A percentile compares a stretch with the other conserved stretches of the same genome.
phyloP scores from a whole-genome alignment of 2,888 invertebrate genomes.

The Machimus rusticus region DNA sequence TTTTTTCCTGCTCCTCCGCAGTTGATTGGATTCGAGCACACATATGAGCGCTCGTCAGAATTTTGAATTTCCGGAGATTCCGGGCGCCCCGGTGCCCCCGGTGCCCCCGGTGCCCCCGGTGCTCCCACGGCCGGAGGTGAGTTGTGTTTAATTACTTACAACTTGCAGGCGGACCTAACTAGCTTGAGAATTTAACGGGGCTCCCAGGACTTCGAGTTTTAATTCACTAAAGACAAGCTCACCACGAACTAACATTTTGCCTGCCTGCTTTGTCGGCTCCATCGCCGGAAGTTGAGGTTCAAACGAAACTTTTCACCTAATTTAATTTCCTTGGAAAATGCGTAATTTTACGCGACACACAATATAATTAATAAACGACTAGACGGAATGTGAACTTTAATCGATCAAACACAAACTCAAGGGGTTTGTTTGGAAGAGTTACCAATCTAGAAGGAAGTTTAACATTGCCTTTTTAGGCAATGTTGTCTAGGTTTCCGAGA shows the following conservation, averaged over 20 bases:
- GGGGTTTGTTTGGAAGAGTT: background rate
- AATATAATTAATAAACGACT: background rate
- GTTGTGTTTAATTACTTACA: conserved; percentile 5
- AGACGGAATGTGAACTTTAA: background rate
- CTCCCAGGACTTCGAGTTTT: background rate
- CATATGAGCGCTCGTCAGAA: background rate
- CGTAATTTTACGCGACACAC: background rate
- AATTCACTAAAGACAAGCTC: background rate
- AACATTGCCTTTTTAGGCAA: background rate
- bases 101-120: background rate
- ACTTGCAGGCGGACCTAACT: background rate
- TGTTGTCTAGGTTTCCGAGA: too few species aligned
- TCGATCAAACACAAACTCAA: background rate
- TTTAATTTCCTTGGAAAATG: background rate
- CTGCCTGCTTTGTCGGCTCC: conserved; percentile 5
- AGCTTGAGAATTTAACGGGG: background rate
- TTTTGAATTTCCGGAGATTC: background rate
- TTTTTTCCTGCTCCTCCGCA: background rate
- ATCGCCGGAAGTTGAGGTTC: background rate
- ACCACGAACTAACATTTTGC: conserved; percentile 11
- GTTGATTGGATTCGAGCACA: conserved; percentile 11
- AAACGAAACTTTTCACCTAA: background rate
- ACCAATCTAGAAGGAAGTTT: background rate
- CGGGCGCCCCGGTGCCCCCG: background rate
- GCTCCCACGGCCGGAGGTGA: background rate